phyloP scores from a whole-genome alignment of 2,797 vertebrate genomes.

The Glossophaga mutica region DNA sequence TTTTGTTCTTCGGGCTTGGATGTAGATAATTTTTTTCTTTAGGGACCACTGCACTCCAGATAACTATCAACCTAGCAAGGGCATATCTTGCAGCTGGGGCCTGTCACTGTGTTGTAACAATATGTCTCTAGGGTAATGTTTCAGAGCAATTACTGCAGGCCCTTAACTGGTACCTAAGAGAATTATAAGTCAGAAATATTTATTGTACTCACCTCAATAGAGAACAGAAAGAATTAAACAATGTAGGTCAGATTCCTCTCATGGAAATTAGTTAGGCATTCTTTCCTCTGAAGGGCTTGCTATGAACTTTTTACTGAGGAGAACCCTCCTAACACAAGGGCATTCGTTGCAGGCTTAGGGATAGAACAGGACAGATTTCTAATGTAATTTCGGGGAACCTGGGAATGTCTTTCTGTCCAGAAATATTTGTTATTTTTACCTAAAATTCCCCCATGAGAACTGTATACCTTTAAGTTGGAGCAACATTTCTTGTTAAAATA shows the following conservation, averaged over 20 bases:
- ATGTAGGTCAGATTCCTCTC: slow-evolving; percentile 64
- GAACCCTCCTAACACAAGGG: slow-evolving; percentile 23
- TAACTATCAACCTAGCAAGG: slow-evolving; percentile 65
- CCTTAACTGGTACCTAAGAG: slow-evolving; percentile 24
- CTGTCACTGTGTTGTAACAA: neutral
- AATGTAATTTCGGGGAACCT: neutral
- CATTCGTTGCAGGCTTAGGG: neutral
- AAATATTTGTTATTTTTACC: neutral
- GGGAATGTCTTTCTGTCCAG: neutral
- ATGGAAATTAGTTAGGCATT: slow-evolving; percentile 51
- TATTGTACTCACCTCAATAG: slow-evolving; percentile 59
- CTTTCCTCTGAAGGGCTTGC: slow-evolving; percentile 1
- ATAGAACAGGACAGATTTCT: neutral
- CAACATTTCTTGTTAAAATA: neutral
- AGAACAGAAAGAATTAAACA: slow-evolving; percentile 62
- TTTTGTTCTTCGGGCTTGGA: slow-evolving; percentile 41
- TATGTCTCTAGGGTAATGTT: slow-evolving; percentile 20
- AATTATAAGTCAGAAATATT: slow-evolving; percentile 61
- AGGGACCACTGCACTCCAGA: slow-evolving; percentile 68
- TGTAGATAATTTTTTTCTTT: slow-evolving; percentile 66
- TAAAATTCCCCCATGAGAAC: slow-evolving; percentile 21
- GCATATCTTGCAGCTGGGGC: slow-evolving; percentile 29
- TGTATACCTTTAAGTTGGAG: neutral
- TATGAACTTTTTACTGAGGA: slow-evolving; percentile 21
- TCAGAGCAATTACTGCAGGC: slow-evolving; percentile 53